Conservation (phyloP, 2,113 vertebrate genomes). For the Ictidomys tridecemlineatus region DNA sequence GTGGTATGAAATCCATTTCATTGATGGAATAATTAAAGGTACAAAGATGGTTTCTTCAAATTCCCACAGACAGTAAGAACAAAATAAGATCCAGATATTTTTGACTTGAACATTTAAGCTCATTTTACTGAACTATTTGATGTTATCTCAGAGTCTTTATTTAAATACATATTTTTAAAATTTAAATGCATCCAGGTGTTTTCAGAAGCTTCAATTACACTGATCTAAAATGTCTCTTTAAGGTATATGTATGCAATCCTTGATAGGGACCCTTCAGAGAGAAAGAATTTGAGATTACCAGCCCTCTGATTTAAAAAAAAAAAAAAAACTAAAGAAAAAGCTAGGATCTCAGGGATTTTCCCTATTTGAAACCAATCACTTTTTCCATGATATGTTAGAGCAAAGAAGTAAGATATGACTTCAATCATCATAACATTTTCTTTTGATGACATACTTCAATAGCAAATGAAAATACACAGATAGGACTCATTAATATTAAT, state of each 20-base stretch:
- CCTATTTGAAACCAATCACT: neutral
- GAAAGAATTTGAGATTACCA: neutral
- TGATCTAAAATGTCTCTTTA: neutral
- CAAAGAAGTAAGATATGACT: neutral
- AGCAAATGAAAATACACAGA: neutral
- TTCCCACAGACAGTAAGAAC: neutral
- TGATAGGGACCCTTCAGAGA: neutral
- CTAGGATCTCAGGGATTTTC: rapidly evolving
- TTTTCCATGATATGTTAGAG: neutral
- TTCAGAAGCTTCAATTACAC: neutral
- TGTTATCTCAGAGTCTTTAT: neutral
- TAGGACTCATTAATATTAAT: neutral
- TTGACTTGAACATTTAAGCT: neutral
- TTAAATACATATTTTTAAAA: neutral
- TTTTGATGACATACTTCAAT: neutral
- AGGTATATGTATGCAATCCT: neutral
- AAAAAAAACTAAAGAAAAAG: neutral
- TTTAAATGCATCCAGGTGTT: neutral
- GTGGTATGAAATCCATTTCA: neutral
- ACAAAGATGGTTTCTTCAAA: neutral
- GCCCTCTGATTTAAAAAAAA: neutral
- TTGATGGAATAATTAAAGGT: neutral
- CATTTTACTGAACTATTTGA: neutral
- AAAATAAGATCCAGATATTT: neutral
- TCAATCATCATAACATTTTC: neutral